A percentile compares a stretch with the other conserved stretches of the same genome.
These are phyloP conservation scores for Spinibarbus caldwelli DNA, from an alignment of 2,797 vertebrate genomes.

Conservation along the genomic window DNA sequence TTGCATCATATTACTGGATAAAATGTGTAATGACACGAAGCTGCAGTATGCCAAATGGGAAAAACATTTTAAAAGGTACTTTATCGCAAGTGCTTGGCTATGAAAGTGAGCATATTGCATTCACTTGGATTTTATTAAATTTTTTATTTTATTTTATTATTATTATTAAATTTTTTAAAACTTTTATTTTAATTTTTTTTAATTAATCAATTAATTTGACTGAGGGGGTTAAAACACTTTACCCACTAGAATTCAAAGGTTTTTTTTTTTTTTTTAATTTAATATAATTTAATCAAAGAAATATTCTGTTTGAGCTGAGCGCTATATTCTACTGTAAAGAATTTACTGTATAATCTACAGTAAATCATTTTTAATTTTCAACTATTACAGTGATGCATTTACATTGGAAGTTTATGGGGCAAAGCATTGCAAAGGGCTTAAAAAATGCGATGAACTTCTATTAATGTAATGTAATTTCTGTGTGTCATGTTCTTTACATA, in stretches of 20 bases:
- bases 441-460: background rate
- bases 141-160: background rate
- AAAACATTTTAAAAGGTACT: background rate
- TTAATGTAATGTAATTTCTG: background rate
- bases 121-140: background rate
- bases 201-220: no score
- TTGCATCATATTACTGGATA: constrained; percentile 3
- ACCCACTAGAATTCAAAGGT: no score
- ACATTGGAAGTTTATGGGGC: no score
- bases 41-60: background rate
- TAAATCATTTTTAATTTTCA: background rate
- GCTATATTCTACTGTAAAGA: no score
- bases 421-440: no score
- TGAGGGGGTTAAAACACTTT: no score
- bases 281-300: no score
- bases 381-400: background rate
- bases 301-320: no score
- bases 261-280: no score
- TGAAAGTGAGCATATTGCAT: background rate
- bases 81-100: background rate
- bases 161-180: no score
- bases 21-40: constrained; percentile 1
- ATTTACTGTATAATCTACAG: no score
- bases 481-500: background rate
- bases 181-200: no score